These are phyloP conservation scores for Netelia melanura DNA, from an alignment of 2,888 invertebrate genomes.

Conservation along the genomic window DNA sequence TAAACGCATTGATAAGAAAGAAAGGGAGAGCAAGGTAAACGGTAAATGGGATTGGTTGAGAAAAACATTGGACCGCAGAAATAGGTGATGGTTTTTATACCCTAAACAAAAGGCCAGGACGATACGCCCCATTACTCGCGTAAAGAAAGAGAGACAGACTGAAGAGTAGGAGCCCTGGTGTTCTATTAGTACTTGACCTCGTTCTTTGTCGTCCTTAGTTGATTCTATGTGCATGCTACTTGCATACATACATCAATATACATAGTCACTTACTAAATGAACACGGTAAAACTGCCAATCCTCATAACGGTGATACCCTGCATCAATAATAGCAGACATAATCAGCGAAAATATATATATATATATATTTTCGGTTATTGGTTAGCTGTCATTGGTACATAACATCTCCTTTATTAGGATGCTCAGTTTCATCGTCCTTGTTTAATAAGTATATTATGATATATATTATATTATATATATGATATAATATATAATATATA, in stretches of 20 bases:
- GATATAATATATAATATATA: too few species aligned
- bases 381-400: too few species aligned
- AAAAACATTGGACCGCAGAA: conserved; percentile 22
- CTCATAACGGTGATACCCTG: too few species aligned
- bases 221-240: not conserved
- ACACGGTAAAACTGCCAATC: not conserved
- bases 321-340: too few species aligned
- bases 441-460: too few species aligned
- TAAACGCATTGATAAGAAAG: not conserved
- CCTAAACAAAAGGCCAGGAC: conserved; percentile 61
- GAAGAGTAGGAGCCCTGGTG: not conserved
- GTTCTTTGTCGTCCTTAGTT: conserved; percentile 44
- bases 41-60: not conserved
- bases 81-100: conserved; percentile 64
- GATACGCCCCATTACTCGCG: conserved; percentile 69
- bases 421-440: too few species aligned
- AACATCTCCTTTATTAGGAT: too few species aligned
- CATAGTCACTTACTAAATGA: not conserved
- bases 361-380: too few species aligned
- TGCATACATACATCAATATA: not conserved
- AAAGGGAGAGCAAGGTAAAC: not conserved
- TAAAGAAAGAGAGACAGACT: conserved; percentile 25
- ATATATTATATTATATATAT: too few species aligned
- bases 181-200: conserved; percentile 69
- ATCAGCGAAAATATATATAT: too few species aligned